phyloP scores from a whole-genome alignment of 2,113 vertebrate genomes.

The Pteronura brasiliensis region DNA sequence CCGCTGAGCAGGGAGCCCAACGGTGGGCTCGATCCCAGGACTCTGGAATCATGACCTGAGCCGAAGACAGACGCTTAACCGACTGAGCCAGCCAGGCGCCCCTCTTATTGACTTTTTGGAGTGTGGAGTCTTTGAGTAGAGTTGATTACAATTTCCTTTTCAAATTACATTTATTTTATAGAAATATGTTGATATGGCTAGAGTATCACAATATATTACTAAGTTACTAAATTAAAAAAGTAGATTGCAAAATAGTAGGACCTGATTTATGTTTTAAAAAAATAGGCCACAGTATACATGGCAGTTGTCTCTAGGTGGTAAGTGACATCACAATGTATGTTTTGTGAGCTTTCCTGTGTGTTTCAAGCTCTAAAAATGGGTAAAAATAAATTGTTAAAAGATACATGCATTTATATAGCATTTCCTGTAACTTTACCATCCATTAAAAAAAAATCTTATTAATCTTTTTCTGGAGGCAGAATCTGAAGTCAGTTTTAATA shows the following conservation, averaged over 20 bases:
- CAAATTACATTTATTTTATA: not conserved
- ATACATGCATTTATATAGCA: not conserved
- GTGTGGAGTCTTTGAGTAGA: not conserved
- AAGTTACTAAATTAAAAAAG: not conserved
- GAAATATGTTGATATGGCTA: not conserved
- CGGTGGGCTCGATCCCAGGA: too few relatives aligned
- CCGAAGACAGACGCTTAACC: not conserved
- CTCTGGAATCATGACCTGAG: not conserved
- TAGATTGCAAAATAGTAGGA: not conserved
- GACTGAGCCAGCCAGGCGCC: not conserved
- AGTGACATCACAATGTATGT: not conserved
- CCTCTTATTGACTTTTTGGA: not conserved
- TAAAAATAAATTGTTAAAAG: not conserved
- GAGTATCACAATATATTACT: not conserved
- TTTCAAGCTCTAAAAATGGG: not conserved
- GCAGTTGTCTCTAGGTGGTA: not conserved
- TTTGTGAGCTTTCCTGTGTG: not conserved
- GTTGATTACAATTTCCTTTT: constrained; percentile 4
- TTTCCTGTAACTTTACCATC: not conserved
- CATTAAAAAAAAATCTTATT: not conserved
- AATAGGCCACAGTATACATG: not conserved
- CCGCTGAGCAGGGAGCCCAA: too few relatives aligned
- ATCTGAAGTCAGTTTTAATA: constrained; percentile 10
- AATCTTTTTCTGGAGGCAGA: not conserved
- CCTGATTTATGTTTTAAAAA: not conserved